phyloP scores from a whole-genome alignment of 2,888 invertebrate species.

The Coremacera marginata region DNA sequence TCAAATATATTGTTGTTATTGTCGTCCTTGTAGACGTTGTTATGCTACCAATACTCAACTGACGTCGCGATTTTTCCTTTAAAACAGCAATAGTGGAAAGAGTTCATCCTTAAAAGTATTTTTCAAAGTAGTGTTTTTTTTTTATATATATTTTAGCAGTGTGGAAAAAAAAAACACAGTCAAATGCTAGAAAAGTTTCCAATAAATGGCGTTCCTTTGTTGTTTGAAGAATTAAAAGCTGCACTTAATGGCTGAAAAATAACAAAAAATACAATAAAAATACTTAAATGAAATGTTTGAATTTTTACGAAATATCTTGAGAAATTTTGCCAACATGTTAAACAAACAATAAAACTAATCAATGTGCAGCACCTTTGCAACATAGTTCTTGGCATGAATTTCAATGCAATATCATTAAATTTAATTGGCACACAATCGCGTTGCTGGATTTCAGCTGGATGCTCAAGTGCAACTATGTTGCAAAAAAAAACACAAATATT shows the following conservation, averaged over 20 bases:
- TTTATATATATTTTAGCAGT: too few relatives aligned
- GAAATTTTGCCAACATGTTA: background rate
- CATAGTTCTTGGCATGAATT: background rate
- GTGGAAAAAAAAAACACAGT: too few relatives aligned
- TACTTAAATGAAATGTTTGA: background rate
- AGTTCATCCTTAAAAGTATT: too few relatives aligned
- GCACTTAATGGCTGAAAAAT: background rate
- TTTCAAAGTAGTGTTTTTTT: too few relatives aligned
- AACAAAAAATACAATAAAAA: background rate
- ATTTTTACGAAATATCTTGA: background rate
- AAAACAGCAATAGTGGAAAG: too few relatives aligned
- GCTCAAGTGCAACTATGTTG: background rate
- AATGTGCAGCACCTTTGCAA: background rate
- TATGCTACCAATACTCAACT: background rate
- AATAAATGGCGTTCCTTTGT: background rate
- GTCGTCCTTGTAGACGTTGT: constrained; percentile 9
- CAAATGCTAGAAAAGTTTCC: too few relatives aligned
- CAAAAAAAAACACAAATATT: too few relatives aligned
- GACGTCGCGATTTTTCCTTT: too few relatives aligned
- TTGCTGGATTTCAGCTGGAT: background rate
- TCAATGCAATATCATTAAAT: constrained; percentile 19
- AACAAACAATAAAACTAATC: background rate
- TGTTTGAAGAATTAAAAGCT: background rate
- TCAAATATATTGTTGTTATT: background rate
- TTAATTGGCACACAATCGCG: constrained; percentile 26